Conservation (phyloP, 1,140 invertebrate genomes). For the Vollenhovia emeryi region DNA sequence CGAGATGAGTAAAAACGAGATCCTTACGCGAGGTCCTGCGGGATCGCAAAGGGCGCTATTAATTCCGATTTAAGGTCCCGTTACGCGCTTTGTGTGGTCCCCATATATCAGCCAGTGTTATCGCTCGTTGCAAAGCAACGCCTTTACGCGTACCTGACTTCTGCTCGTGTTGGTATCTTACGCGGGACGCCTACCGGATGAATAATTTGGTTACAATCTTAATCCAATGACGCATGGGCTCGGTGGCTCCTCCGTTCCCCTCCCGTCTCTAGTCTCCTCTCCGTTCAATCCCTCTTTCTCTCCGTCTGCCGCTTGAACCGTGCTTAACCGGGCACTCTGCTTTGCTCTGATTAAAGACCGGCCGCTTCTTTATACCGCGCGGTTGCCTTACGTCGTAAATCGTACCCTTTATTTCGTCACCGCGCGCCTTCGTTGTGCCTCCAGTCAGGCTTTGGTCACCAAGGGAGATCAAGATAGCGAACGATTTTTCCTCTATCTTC, state of each 20-base stretch:
- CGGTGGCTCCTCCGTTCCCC: constrained; percentile 64
- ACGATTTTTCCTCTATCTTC: neutral
- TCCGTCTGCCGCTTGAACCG: neutral
- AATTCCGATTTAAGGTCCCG: constrained; percentile 79
- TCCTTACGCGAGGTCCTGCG: constrained; percentile 53
- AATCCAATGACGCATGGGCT: constrained; percentile 77
- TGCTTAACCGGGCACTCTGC: constrained; percentile 38
- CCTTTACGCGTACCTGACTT: constrained; percentile 69
- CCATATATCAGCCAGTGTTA: constrained; percentile 77
- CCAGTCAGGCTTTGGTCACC: neutral
- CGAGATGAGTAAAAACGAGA: constrained; percentile 44
- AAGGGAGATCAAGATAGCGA: constrained; percentile 14
- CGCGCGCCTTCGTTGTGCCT: neutral
- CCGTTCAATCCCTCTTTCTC: constrained; percentile 2
- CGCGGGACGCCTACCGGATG: constrained; percentile 69
- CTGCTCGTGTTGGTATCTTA: constrained; percentile 64
- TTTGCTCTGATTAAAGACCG: constrained; percentile 73
- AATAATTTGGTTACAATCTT: constrained; percentile 79
- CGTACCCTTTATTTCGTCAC: constrained; percentile 52
- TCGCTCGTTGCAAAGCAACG: constrained; percentile 74
- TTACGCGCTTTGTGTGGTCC: constrained; percentile 79
- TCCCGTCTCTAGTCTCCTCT: constrained; percentile 6
- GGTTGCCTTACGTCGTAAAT: constrained; percentile 57
- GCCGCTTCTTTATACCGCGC: constrained; percentile 38
- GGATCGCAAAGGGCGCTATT: constrained; percentile 73